Conservation (phyloP, 2,888 invertebrate genomes). For the Scotopteryx bipunctaria region DNA sequence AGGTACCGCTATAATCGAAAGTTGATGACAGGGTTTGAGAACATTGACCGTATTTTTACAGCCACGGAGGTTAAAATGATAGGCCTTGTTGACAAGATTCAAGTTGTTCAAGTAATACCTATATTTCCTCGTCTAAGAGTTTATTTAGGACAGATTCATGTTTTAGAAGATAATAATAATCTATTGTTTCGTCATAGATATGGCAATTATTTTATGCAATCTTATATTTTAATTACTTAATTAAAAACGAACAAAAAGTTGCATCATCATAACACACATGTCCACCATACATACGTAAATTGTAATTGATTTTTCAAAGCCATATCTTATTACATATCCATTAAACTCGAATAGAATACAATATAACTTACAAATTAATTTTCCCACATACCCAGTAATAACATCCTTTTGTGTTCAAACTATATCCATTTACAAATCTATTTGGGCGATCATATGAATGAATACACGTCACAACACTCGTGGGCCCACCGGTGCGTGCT, state of each 20-base stretch:
- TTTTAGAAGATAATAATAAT: too few species aligned
- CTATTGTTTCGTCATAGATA: not conserved
- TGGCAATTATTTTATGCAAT: not conserved
- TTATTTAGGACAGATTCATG: too few species aligned
- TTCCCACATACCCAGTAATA: conserved; percentile 82
- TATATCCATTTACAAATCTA: conserved; percentile 76
- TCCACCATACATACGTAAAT: conserved; percentile 17
- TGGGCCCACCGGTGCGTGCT: conserved; percentile 60
- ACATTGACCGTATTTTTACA: not conserved
- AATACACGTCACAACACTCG: conserved; percentile 75
- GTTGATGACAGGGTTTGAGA: not conserved
- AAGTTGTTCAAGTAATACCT: not conserved
- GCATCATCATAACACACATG: conserved; percentile 19
- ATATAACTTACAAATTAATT: conserved; percentile 77
- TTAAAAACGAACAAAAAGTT: conserved; percentile 1
- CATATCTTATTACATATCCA: conserved; percentile 50
- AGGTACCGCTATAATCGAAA: not conserved
- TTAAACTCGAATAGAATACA: conserved; percentile 51
- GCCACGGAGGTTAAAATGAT: not conserved
- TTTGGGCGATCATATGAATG: conserved; percentile 68
- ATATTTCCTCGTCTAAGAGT: too few species aligned
- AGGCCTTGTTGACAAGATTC: not conserved
- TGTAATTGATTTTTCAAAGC: conserved; percentile 40
- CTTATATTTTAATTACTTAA: too few species aligned
- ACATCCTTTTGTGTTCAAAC: conserved; percentile 75